Conservation (phyloP, 2,113 vertebrate species). For the Myodes glareolus region DNA sequence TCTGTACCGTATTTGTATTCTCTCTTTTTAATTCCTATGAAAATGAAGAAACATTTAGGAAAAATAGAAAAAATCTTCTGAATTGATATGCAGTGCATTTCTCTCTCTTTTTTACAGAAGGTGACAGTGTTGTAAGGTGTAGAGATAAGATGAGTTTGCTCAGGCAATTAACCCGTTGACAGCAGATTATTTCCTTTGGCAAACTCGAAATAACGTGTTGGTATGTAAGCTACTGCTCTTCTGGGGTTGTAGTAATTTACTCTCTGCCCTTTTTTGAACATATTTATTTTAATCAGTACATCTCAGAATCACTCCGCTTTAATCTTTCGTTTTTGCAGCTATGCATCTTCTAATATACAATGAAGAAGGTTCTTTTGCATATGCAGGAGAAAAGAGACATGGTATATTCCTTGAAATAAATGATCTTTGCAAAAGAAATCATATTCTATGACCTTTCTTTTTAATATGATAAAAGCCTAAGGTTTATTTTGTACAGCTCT, state of each 20-base stretch:
- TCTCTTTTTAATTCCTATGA: constrained; percentile 78
- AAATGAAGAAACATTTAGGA: constrained; percentile 82
- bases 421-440: constrained; percentile 79
- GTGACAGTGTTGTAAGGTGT: constrained; percentile 85
- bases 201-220: constrained; percentile 88
- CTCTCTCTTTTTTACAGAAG: constrained; percentile 80
- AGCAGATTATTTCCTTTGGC: constrained; percentile 88
- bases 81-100: constrained; percentile 84
- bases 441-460: constrained; percentile 79
- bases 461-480: constrained; percentile 77
- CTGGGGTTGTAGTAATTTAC: constrained; percentile 85
- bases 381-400: constrained; percentile 76
- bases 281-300: constrained; percentile 88
- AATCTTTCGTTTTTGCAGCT: constrained; percentile 69
- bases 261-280: constrained; percentile 84
- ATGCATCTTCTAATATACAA: constrained; percentile 80
- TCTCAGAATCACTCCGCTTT: constrained; percentile 83
- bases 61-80: constrained; percentile 34
- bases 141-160: constrained; percentile 85
- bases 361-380: constrained; percentile 80
- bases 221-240: constrained; percentile 86
- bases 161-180: constrained; percentile 89
- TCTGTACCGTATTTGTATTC: constrained; percentile 78
- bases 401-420: constrained; percentile 77
- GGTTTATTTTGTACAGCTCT: constrained; percentile 80